phyloP scores from a whole-genome alignment of 2,113 vertebrate genomes.

The Syngnathus typhle region DNA sequence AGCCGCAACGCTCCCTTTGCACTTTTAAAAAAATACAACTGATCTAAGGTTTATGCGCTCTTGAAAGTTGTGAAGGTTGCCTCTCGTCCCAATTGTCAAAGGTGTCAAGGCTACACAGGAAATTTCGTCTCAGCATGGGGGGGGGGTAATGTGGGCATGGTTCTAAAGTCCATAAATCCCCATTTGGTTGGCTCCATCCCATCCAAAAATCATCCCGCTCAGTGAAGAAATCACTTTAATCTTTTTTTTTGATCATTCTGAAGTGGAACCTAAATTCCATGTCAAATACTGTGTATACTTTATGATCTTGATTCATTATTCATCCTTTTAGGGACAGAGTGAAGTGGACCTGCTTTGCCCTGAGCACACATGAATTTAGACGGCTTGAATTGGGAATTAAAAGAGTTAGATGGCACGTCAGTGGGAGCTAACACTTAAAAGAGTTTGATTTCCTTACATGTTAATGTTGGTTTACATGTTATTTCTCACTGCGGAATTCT shows the following conservation, averaged over 20 bases:
- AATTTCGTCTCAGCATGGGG: background rate
- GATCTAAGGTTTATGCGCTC: constrained; percentile 76
- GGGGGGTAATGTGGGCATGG: background rate
- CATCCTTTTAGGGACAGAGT: constrained; percentile 48
- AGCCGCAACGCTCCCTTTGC: constrained; percentile 49
- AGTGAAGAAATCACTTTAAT: constrained; percentile 20
- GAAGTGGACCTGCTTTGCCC: constrained; percentile 57
- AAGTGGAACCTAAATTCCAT: constrained; percentile 7
- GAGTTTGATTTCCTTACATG: constrained; percentile 54
- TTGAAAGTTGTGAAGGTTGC: constrained; percentile 77
- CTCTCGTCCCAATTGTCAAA: constrained; percentile 68
- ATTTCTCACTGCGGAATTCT: constrained; percentile 57
- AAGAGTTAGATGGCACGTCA: constrained; percentile 56
- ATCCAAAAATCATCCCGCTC: constrained; percentile 14
- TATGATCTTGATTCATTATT: constrained; percentile 55
- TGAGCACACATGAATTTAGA: constrained; percentile 65
- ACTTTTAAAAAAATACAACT: constrained; percentile 74
- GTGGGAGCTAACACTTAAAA: constrained; percentile 64
- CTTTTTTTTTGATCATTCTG: background rate
- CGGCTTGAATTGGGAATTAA: constrained; percentile 62
- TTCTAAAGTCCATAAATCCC: constrained; percentile 42
- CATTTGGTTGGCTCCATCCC: constrained; percentile 8
- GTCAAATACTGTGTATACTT: constrained; percentile 26
- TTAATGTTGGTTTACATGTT: constrained; percentile 3
- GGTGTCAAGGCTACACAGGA: constrained; percentile 66